A percentile compares a stretch with the other conserved stretches of the same genome.
These are phyloP conservation scores for Scalopus aquaticus DNA, from an alignment of 2,113 vertebrate species.

Conservation along the genomic window DNA sequence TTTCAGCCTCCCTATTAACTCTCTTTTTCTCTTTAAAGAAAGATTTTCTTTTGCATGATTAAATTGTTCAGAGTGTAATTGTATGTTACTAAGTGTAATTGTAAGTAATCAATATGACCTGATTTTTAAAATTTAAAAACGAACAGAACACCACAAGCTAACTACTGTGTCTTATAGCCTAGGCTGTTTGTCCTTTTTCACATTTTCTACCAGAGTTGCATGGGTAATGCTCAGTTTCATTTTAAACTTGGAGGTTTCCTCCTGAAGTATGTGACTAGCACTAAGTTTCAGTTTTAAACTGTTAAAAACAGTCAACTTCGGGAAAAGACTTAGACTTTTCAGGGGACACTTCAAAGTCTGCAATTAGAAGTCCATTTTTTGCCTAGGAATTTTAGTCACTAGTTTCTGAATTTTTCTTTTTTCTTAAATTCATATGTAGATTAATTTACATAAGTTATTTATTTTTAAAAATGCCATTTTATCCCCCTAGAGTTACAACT, in stretches of 20 bases:
- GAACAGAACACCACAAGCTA: not conserved
- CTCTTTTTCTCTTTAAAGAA: not conserved
- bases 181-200: not conserved
- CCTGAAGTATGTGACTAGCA: not conserved
- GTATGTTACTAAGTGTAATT: constrained; percentile 26
- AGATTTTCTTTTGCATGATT: constrained; percentile 3
- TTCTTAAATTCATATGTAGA: not conserved
- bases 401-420: constrained; percentile 28
- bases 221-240: not conserved
- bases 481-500: constrained; percentile 89
- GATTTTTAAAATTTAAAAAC: not conserved
- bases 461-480: not conserved
- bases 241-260: constrained; percentile 40
- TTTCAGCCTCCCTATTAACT: not conserved
- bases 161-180: not conserved
- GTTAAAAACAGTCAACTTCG: not conserved
- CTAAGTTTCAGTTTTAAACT: not conserved
- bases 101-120: not conserved
- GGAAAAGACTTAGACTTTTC: not conserved
- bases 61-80: constrained; percentile 41
- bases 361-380: not conserved
- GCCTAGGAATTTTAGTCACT: not conserved
- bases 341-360: not conserved
- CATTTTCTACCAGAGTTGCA: not conserved
- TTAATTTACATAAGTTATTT: constrained; percentile 25